Evolutionary conservation across 2,797 vertebrate genomes (phyloP), one percentile per base, ranked within the genome.

Genomic region (Morelia viridis): DNA sequence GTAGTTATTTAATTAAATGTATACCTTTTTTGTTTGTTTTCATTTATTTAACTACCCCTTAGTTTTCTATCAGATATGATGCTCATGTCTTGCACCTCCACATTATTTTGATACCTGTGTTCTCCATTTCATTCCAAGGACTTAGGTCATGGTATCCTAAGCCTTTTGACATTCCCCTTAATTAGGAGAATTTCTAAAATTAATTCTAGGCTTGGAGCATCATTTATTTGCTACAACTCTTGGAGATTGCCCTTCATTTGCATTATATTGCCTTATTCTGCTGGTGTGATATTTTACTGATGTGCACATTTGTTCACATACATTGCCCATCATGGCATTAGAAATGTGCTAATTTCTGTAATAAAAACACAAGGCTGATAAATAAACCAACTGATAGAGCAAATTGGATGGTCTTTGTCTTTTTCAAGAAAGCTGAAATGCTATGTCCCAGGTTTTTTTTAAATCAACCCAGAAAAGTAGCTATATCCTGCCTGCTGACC

Each of bases 381-480:
- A 92, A 90, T 53, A 87, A 89, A 60, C 65, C 84, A 64, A 85
- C 71, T 86, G 65, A 53, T 62, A 61, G 87, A 88, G 13, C 46
- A 87, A 85, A 60, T 50, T 5, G 31, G 62, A 53, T 28, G 60
- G 15, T 13, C 88, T 53, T n/a, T 65, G 89, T 86, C 28, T 56
- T 61, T 71, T 88, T 85, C 87, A 95, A 89, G 92, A 85, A 92
- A 95, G 91, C 56, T 31, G 41, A 76, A 92, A 89, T 13, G 31
- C 19, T 24, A 5, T 90, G 64, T 35, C 91, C 88, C 61, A 15
- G 41, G 24, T 28, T 56, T 46, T 61, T 41, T 83, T 58, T 24
- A 26, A 84, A 71, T 76, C 22, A 13, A 56, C 80, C 41, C 56
- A 89, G 65, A 93, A 84, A 80, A 94, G 87, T 90, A 94, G 89